Base-by-base conservation (phyloP, 2,888 invertebrate genomes). In the Pocota personata region DNA sequence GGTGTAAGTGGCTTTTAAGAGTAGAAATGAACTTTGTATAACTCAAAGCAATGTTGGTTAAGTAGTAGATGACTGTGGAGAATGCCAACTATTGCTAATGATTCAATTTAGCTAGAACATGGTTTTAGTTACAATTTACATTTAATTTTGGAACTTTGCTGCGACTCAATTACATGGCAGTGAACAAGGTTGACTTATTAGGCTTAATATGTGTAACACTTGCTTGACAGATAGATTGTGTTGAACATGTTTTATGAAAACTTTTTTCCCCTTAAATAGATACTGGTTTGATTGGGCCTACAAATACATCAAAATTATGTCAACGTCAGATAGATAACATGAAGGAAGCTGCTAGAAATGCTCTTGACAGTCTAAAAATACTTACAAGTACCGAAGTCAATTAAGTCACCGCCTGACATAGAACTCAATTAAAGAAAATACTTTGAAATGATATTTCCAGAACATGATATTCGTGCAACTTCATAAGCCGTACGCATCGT, bases 81-180 rank as follows among this genome's bases (percentile, higher is more conserved):
- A 80, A 73, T 27, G 75, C 48, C 66, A 66, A 35, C 43, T 73
- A 40, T 62, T 67, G 66, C 58, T 76, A 76, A 82, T 82, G 69
- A 82, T 82, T 82, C 16, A 27, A 43, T 52, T 72, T 43, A 19
- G n/a, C n/a, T n/a, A n/a, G n/a, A 58, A 16, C 66, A 66, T 30
- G 32, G 37, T 50, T 21, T 58, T 14, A 16, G 1, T 40, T 1
- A 12, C n/a, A 21, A 72, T 75, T 82, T 69, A 55, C 82, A 82
- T 71, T 76, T 19, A 48, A 27, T 82, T 82, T 69, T 76, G 82
- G 82, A 57, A 75, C 52, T 27, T 27, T 7, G 16, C 66, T 27
- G 76, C 76, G 55, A 57, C 46, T 71, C 82, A 82, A 82, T 82
- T 82, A 77, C 58, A 66, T 64, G 77, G 66, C 77, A 66, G 37